Conservation (phyloP, 2,888 invertebrate genomes). For the Acleris holmiana region DNA sequence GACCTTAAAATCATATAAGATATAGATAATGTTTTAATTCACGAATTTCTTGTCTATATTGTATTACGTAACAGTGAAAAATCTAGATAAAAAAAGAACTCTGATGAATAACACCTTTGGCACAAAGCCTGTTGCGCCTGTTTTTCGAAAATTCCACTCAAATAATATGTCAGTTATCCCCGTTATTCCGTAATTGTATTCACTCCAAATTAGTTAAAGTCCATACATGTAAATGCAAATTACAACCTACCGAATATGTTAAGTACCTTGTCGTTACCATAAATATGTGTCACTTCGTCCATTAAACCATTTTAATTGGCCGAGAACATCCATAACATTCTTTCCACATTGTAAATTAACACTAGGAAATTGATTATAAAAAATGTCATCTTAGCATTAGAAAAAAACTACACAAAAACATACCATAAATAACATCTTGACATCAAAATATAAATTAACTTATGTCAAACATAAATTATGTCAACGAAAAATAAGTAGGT, state of each 20-base stretch:
- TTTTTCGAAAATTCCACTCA: not conserved
- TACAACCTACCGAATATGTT: conserved; percentile 19
- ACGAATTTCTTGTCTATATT: too few relatives aligned
- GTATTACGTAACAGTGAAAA: too few relatives aligned
- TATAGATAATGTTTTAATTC: too few relatives aligned
- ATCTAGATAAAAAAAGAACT: too few relatives aligned
- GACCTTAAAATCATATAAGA: too few relatives aligned
- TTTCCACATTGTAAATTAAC: conserved; percentile 33
- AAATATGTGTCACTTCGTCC: conserved; percentile 16
- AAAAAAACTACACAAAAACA: conserved; percentile 36
- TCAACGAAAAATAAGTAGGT: conserved; percentile 26
- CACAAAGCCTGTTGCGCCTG: too few relatives aligned
- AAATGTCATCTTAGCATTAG: conserved; percentile 39
- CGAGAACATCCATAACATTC: conserved; percentile 34
- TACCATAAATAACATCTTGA: conserved; percentile 34
- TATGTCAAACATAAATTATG: conserved; percentile 39
- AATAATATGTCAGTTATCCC: not conserved
- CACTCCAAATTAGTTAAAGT: conserved; percentile 9
- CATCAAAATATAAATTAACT: conserved; percentile 39
- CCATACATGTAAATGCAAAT: conserved; percentile 27
- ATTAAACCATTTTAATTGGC: conserved; percentile 36
- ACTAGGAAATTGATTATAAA: conserved; percentile 37
- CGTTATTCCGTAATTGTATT: not conserved
- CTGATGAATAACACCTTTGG: too few relatives aligned
- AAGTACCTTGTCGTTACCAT: conserved; percentile 25